phyloP scores from a whole-genome alignment of 2,113 vertebrate genomes.

The Sinocyclocheilus anophthalmus region DNA sequence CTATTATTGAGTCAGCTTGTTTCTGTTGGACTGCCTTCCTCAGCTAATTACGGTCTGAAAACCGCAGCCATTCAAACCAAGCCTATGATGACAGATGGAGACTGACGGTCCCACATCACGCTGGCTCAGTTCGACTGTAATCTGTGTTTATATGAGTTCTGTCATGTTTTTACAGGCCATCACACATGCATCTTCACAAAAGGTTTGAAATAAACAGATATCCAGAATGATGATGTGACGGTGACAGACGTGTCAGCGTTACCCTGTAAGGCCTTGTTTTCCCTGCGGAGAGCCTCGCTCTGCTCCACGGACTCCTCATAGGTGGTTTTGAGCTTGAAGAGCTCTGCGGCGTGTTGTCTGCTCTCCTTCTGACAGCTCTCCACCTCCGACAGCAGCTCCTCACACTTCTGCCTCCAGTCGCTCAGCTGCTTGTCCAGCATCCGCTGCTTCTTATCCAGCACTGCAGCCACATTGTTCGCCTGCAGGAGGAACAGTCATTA shows the following conservation, averaged over 20 bases:
- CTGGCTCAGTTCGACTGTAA: slow-evolving; percentile 8
- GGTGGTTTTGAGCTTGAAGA: slow-evolving; percentile 78
- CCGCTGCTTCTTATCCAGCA: slow-evolving; percentile 80
- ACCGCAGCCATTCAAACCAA: slow-evolving; percentile 2
- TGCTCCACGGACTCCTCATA: slow-evolving; percentile 79
- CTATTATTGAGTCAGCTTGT: slow-evolving; percentile 22
- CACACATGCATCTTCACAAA: not conserved
- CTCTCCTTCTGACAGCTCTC: slow-evolving; percentile 81
- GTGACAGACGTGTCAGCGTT: slow-evolving; percentile 37
- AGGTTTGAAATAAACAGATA: not conserved
- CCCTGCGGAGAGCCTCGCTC: slow-evolving; percentile 71
- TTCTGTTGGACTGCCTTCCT: slow-evolving; percentile 2
- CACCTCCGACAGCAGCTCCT: slow-evolving; percentile 76
- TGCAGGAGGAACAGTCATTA: slow-evolving; percentile 21
- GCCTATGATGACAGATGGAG: slow-evolving; percentile 20
- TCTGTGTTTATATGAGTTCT: slow-evolving; percentile 1
- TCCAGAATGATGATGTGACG: too few species aligned
- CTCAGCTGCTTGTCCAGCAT: slow-evolving; percentile 79
- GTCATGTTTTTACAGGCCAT: not conserved
- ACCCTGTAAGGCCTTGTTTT: slow-evolving; percentile 81
- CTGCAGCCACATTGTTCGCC: slow-evolving; percentile 57
- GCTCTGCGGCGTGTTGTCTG: slow-evolving; percentile 71
- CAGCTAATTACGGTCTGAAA: slow-evolving; percentile 34
- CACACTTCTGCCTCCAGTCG: slow-evolving; percentile 79
- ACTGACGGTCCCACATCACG: not conserved